Evolutionary conservation across 2,797 vertebrate species (phyloP).

Genomic region (Pteropus rufus): DNA sequence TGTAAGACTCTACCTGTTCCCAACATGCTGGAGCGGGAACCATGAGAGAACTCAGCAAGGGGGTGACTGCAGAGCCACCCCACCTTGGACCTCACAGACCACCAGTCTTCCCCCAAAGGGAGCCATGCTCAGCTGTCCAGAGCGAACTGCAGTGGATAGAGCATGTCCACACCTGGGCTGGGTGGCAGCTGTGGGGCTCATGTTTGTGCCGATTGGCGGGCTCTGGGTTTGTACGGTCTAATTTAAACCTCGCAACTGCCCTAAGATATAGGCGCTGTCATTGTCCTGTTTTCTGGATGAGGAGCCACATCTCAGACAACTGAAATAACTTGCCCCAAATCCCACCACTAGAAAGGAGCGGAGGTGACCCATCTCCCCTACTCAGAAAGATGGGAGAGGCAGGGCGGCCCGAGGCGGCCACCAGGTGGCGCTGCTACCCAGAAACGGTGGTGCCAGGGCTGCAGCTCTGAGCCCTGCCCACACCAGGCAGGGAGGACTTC

Average conservation of each 20-base stretch:
- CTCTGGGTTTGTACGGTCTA: neutral
- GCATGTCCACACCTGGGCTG: neutral
- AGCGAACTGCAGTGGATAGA: neutral
- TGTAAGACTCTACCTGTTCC: no score
- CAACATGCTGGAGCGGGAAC: neutral
- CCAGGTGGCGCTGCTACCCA: slow-evolving; percentile 46
- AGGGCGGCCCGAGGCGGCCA: neutral
- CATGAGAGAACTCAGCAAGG: neutral
- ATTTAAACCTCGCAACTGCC: neutral
- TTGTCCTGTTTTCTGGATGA: neutral
- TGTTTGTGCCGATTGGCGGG: rapidly evolving
- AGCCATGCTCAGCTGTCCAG: neutral
- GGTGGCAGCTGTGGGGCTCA: neutral
- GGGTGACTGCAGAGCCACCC: neutral
- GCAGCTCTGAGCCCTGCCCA: neutral
- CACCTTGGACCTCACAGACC: neutral
- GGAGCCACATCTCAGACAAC: neutral
- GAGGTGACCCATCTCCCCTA: no score
- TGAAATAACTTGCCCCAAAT: neutral
- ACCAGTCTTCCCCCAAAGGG: neutral
- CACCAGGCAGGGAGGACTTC: rapidly evolving
- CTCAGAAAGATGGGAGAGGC: neutral
- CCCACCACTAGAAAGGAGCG: neutral
- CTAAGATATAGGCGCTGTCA: neutral
- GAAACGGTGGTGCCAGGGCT: rapidly evolving